phyloP scores from a whole-genome alignment of 2,888 invertebrate genomes.

The Thalpophila matura region DNA sequence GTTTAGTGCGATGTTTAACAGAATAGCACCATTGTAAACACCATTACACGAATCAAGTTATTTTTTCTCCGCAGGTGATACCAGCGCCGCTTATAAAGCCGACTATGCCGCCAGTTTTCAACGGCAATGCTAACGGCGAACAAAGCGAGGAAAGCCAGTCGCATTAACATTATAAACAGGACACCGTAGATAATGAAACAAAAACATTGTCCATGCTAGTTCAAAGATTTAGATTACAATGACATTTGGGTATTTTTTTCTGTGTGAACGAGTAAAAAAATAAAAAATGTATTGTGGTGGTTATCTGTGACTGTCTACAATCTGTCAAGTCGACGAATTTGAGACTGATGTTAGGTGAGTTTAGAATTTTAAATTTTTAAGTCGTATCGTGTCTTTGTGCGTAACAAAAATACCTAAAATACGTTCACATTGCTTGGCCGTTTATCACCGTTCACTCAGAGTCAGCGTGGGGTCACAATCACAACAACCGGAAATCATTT shows the following conservation, averaged over 20 bases:
- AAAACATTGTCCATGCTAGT: conserved; percentile 60
- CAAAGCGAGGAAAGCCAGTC: conserved; percentile 69
- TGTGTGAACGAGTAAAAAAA: conserved; percentile 57
- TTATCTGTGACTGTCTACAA: conserved; percentile 64
- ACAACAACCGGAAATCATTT: conserved; percentile 37
- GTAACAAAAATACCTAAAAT: conserved; percentile 57
- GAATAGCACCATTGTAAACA: too few species aligned
- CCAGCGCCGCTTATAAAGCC: conserved; percentile 86
- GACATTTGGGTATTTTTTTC: conserved; percentile 66
- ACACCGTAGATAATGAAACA: conserved; percentile 47
- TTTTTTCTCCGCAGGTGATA: conserved; percentile 79
- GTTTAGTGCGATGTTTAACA: too few species aligned
- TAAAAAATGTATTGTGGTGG: conserved; percentile 47
- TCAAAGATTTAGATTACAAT: conserved; percentile 57
- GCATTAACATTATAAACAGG: conserved; percentile 66
- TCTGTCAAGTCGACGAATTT: conserved; percentile 72
- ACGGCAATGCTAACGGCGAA: conserved; percentile 83
- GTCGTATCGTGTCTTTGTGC: conserved; percentile 67
- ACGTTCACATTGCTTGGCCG: conserved; percentile 60
- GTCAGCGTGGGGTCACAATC: conserved; percentile 63
- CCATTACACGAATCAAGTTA: conserved; percentile 24
- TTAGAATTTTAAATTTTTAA: conserved; percentile 75
- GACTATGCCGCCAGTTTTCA: conserved; percentile 76
- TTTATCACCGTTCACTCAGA: conserved; percentile 54
- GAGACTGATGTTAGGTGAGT: conserved; percentile 86